Evolutionary conservation across 1,140 invertebrate species (phyloP), one percentile per base, ranked within the genome.

Genomic region (Hylaeus volcanicus): DNA sequence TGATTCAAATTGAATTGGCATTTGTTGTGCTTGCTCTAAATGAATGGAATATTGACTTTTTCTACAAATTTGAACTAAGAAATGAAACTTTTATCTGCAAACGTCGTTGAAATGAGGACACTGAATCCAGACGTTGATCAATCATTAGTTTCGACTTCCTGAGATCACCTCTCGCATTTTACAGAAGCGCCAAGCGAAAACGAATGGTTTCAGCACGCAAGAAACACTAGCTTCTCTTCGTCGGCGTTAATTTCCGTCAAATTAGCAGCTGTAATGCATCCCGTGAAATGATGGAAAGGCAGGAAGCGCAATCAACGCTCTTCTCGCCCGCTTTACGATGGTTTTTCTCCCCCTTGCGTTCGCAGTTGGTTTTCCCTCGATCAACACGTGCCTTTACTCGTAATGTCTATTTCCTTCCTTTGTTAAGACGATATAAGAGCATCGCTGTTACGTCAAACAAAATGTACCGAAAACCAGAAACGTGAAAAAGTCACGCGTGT

Each of bases 241-340:
- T 64, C 39, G 39, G 14, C 4, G 61, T 43, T 64, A 64, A 64
- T 64, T 64, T 64, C 61, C 61, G 61, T 64, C 61, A 64, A 64
- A 64, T 64, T 43, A 64, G 61, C 5, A 64, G 3, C 61, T 64
- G 39, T 64, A 64, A 64, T 43, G 41, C 39, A 43, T 64, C 61
- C 39, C 15, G 61, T 43, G 61, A 39, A 64, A 64, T 64, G 61
- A 64, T 64, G 61, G 41, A 43, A 64, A 41, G 43, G 61, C 61
- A 39, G 61, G 61, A 64, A 64, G 61, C 61, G 61, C 61, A 64
- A 64, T 64, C 61, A 64, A 64, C 61, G 61, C 3, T 12, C 8
- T 41, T 43, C 61, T 39, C 61, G 61, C 8, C 14, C 61, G 15
- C 39, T 43, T 43, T 15, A 6, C 61, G 5, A 43, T 43, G 61